Evolutionary conservation across 2,888 invertebrate species (phyloP), one percentile per base, ranked within the genome.

Genomic region (Sinohyriopsis cumingii): DNA sequence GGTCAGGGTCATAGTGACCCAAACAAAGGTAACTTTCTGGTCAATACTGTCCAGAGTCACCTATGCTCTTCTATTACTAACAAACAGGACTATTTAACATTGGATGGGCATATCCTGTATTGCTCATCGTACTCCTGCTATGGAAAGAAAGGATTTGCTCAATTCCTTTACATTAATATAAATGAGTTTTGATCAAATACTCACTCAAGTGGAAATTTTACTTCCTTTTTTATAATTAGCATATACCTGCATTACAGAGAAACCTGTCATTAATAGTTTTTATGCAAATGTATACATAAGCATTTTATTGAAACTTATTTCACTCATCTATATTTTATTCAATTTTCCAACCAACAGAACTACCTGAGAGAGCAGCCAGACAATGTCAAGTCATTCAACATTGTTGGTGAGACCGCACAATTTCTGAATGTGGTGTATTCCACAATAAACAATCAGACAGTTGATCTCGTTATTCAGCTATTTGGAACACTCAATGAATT

Each of bases 381-480:
- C 80, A 90, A 90, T 76, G 85, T 90, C 59, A 90, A 90, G 75
- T 88, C 89, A 7, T 88, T 90, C 80, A 90, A 90, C 82, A 85
- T 90, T 45, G 86, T 90, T 20, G 88, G 87, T 18, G 90, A 90
- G 77, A 88, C 89, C 5, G 87, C 88, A 5, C 87, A 88, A 71
- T 89, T 90, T 73, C 79, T 90, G 61, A 88, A 88, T 70, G 86
- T 89, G 53, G 87, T 90, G 61, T 90, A 90, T 78, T 85, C 90
- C 28, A 88, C 87, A 71, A 86, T 90, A 71, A 88, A 86, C 76
- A 81, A 75, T 63, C 83, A 84, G 61, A 89, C 87, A 59, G 87
- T 90, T 25, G 88, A 87, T 64, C 84, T 90, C 9, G 86, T 88
- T 68, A 88, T 87, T 28, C 90, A 90, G 74, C 79, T 90, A 28